Evolutionary conservation across 2,113 vertebrate species (phyloP).

Genomic region (Brachirus orientalis): DNA sequence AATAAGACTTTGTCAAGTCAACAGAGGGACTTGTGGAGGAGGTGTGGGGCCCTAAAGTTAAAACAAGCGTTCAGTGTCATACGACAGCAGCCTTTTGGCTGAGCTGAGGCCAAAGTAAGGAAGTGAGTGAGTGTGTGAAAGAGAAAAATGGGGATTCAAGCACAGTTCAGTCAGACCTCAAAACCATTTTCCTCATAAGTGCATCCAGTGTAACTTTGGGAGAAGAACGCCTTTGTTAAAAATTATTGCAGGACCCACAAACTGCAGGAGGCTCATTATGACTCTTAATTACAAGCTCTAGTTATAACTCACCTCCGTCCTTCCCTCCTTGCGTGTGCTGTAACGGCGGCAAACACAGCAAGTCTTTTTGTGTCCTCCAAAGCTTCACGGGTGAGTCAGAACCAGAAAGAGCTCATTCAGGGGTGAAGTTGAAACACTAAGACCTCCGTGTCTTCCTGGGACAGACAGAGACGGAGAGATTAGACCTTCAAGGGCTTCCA

Average conservation of each 20-base stretch:
- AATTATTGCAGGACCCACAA: slow-evolving; percentile 11
- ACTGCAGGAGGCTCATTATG: slow-evolving; percentile 7
- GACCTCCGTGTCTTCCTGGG: slow-evolving; percentile 56
- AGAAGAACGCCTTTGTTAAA: slow-evolving; percentile 8
- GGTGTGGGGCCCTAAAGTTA: slow-evolving; percentile 44
- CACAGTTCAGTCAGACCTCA: slow-evolving; percentile 1
- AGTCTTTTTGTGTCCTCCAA: slow-evolving; percentile 68
- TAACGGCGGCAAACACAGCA: slow-evolving; percentile 66
- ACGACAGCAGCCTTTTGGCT: slow-evolving; percentile 59
- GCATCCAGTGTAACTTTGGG: slow-evolving; percentile 7
- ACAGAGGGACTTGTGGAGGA: slow-evolving; percentile 37
- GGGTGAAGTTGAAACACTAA: slow-evolving; percentile 62
- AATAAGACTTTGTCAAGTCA: slow-evolving; percentile 66
- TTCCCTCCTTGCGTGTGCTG: slow-evolving; percentile 51
- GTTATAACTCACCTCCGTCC: slow-evolving; percentile 17
- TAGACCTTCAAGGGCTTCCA: slow-evolving; percentile 34
- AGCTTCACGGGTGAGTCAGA: slow-evolving; percentile 66
- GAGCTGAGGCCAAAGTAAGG: slow-evolving; percentile 11
- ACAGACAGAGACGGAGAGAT: slow-evolving; percentile 39
- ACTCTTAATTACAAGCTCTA: slow-evolving; percentile 15
- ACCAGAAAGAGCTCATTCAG: slow-evolving; percentile 73
- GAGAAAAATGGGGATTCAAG: slow-evolving; percentile 29
- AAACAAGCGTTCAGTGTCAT: slow-evolving; percentile 64
- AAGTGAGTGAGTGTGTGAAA: slow-evolving; percentile 11
- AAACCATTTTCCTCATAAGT: slow-evolving; percentile 1